Evolutionary conservation across 2,797 vertebrate species (phyloP), one percentile per base, ranked within the genome.

Genomic region (Xiphorhynchus erythropygius): DNA sequence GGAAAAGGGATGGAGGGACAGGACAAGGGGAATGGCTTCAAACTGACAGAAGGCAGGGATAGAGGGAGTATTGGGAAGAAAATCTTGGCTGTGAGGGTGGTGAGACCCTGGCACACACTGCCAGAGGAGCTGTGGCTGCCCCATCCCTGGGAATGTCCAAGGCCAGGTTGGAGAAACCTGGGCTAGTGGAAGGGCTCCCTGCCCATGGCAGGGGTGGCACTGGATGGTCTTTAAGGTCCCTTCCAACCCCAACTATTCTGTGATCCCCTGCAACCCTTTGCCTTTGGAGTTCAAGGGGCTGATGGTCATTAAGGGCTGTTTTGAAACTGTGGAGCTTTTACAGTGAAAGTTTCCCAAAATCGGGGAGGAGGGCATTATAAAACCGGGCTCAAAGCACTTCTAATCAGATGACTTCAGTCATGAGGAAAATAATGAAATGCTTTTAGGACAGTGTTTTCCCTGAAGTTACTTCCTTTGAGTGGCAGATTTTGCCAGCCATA

Each of bases 51-150:
- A 7, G 13, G 3, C 11, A 46, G 52, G 11, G 8, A 2, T 15
- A 44, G 42, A 23, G 11, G 30, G 39, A 30, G 23, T 6, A 27
- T 13, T 53, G 18, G 24, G 53, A 27, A 41, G 9, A 0, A 53
- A 80, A 46, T 46, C 2, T 3, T 19, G 0, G 0, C n/a, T 53
- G 3, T 6, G 53, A 60, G 5, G 28, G 9, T 30, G 28, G 0
- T 0, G 16, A 25, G 1, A 2, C 24, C 27, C 37, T 67, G 53
- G 53, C 46, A 46, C 37, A 74, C 23, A 19, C 0, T 65, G 11
- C 13, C 52, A 52, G 5, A 46, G 53, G 0, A 67, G 46, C 62
- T 88, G 77, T 27, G 77, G 33, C 53, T 88, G 55, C 12, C 14
- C 18, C 77, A 60, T 41, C 41, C 41, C 47, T 68, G 78, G 22